Evolutionary conservation across 2,888 invertebrate species (phyloP), one percentile per base, ranked within the genome.

Genomic region (Ormyrus thymus): DNA sequence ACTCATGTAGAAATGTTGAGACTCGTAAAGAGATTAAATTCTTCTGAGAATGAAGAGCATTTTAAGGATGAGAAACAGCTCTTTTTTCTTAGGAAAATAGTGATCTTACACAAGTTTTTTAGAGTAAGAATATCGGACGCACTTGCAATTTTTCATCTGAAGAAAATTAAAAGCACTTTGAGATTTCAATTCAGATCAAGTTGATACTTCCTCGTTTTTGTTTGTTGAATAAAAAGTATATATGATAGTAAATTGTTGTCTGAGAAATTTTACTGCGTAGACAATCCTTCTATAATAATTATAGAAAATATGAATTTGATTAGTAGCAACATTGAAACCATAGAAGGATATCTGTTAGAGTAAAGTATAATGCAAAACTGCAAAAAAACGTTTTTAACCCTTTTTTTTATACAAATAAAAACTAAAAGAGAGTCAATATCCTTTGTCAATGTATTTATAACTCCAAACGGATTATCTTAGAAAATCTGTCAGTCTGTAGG

Each of bases 401-500:
- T 29, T 29, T 29, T 29, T 29, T 65, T 48, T 62, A 58, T 7
- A 55, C 48, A 46, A 55, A 29, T n/a, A 13, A 53, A 48, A 61
- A 43, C 43, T 43, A 61, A 68, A 75, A 56, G 46, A 46, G 46
- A 61, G 64, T n/a, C 55, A 55, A 13, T 55, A 62, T 72, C 48
- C 61, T 58, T 43, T 61, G 53, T 68, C 51, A 15, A 65, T 66
- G 59, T 68, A 68, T 53, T 53, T 58, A 53, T 68, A 68, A 59
- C 48, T 64, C 45, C 29, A 62, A 53, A 50, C 43, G 46, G 8
- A 61, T 65, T 66, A 61, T 59, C 50, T 75, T 8, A 55, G 15
- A 51, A 66, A 72, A 77, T 66, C 65, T 66, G 53, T 72, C 53
- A 71, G 66, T 72, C 53, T 72, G 65, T 58, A 66, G 53, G 72